A percentile compares a stretch with the other conserved stretches of the same genome.
phyloP scores from a whole-genome alignment of 2,113 vertebrate genomes.

The Physeter macrocephalus region DNA sequence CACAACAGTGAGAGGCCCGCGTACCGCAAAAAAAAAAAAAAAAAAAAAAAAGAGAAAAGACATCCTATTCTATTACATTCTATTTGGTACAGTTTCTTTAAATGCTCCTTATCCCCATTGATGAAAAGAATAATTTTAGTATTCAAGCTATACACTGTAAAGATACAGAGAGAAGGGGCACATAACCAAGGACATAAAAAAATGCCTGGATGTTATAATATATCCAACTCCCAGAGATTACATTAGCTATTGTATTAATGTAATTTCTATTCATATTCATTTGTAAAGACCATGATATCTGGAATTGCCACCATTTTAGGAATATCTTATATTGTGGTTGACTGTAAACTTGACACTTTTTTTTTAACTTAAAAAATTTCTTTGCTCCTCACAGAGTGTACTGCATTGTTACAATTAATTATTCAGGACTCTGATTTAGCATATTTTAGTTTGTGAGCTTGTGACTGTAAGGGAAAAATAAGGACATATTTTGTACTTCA shows the following conservation, averaged over 20 bases:
- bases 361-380: slow-evolving; percentile 20
- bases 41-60: too few species aligned
- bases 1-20: too few species aligned
- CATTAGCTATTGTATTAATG: neutral
- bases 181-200: neutral
- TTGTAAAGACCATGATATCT: slow-evolving; percentile 24
- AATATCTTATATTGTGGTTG: neutral
- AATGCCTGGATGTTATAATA: neutral
- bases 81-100: neutral
- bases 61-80: neutral
- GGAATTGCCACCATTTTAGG: neutral
- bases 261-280: neutral
- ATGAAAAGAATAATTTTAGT: neutral
- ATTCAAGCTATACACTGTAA: neutral
- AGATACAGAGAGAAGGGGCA: neutral
- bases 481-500: neutral
- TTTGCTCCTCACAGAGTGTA: neutral
- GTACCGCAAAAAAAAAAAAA: too few species aligned
- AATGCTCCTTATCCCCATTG: neutral
- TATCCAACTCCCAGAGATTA: neutral
- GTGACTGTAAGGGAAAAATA: neutral
- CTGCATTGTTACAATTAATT: slow-evolving; percentile 31
- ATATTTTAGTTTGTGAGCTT: neutral
- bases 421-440: slow-evolving; percentile 32
- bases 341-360: neutral